Evolutionary conservation across 2,888 invertebrate species (phyloP).

Genomic region (Rhagonycha lutea): DNA sequence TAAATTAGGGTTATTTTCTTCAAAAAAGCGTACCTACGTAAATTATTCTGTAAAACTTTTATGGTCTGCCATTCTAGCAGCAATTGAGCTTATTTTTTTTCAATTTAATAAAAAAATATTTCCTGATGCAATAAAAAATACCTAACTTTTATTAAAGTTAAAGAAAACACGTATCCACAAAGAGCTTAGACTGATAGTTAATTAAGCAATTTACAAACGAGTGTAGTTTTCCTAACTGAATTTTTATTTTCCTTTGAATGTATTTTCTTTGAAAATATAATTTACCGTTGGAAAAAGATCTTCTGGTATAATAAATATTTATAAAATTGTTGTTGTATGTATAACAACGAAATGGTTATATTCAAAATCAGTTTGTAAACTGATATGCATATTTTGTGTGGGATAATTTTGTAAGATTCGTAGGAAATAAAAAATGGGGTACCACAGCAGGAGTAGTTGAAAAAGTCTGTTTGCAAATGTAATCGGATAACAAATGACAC

Average conservation of each 20-base stretch:
- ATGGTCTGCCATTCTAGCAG: neutral
- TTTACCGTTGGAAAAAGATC: neutral
- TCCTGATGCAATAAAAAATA: neutral
- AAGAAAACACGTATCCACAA: neutral
- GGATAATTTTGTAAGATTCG: neutral
- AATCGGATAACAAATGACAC: conserved; percentile 27
- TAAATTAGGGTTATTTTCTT: neutral
- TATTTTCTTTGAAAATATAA: neutral
- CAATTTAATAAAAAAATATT: neutral
- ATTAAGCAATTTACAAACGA: neutral
- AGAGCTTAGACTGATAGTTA: neutral
- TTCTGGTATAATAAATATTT: neutral
- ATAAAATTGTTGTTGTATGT: neutral
- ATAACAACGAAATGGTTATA: neutral
- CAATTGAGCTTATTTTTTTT: neutral
- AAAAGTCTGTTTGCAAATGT: conserved; percentile 29
- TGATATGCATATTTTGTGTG: neutral
- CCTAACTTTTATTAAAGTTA: neutral
- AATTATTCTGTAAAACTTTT: neutral
- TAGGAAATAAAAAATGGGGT: conserved; percentile 10
- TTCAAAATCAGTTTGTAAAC: neutral
- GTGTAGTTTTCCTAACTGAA: neutral
- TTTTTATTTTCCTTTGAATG: neutral
- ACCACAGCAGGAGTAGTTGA: conserved; percentile 10
- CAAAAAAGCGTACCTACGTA: neutral